phyloP scores from a whole-genome alignment of 2,113 vertebrate species.

The Grammomys surdaster region DNA sequence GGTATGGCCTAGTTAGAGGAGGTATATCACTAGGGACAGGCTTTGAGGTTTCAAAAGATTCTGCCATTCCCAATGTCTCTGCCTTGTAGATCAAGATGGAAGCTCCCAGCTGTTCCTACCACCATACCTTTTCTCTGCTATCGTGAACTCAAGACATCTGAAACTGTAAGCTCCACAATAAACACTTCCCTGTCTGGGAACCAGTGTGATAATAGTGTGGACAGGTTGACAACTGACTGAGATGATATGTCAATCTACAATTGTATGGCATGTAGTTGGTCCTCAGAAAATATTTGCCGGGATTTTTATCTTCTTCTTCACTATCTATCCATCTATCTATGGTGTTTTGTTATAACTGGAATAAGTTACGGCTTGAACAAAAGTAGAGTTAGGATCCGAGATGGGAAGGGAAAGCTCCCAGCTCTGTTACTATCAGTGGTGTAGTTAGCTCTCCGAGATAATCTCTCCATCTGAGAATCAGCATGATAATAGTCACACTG shows the following conservation, averaged over 20 bases:
- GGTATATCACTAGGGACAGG: background rate
- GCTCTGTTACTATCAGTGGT: too few relatives aligned
- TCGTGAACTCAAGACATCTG: background rate
- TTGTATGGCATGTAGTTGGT: accelerated
- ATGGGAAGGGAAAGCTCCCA: background rate
- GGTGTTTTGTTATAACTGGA: background rate
- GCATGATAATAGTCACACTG: too few relatives aligned
- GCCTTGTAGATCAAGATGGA: background rate
- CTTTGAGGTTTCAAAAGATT: background rate
- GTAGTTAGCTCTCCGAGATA: background rate
- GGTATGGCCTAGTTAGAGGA: background rate
- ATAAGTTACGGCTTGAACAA: background rate
- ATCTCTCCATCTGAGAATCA: background rate
- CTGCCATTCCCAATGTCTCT: background rate
- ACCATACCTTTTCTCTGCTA: background rate
- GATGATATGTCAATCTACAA: accelerated
- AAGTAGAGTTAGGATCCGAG: background rate
- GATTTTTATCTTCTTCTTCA: background rate
- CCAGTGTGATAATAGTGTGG: accelerated
- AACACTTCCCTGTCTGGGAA: background rate
- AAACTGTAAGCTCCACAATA: background rate
- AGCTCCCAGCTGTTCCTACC: background rate
- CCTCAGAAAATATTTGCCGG: background rate
- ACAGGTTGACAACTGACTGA: background rate
- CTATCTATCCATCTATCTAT: too few relatives aligned